Conservation (phyloP, 2,113 vertebrate genomes). For the Macrotis lagotis region DNA sequence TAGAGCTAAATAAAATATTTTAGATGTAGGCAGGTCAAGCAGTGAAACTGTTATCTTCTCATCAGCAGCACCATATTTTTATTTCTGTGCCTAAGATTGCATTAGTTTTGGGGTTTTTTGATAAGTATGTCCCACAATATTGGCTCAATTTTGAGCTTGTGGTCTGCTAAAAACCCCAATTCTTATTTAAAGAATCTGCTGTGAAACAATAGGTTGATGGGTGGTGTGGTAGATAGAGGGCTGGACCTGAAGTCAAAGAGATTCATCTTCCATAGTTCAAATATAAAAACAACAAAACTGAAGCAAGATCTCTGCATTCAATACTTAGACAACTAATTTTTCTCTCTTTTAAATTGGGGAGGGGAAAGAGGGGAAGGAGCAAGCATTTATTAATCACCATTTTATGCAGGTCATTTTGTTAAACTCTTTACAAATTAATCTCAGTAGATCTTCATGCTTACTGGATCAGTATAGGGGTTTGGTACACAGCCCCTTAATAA, state of each 20-base stretch:
- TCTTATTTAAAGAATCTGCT: neutral
- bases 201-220: neutral
- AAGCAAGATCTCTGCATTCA: neutral
- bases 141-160: neutral
- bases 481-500: neutral
- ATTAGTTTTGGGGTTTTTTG: neutral
- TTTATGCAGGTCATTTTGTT: neutral
- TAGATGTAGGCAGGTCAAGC: neutral
- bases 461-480: neutral
- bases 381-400: neutral
- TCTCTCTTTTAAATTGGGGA: neutral
- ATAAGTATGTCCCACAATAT: neutral
- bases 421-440: neutral
- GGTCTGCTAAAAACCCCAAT: neutral
- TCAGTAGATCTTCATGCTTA: neutral
- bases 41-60: neutral
- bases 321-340: neutral
- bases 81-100: neutral
- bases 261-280: neutral
- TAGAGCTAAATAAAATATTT: neutral
- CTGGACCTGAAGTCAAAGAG: neutral
- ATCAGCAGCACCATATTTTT: neutral
- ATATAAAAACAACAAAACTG: neutral
- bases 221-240: neutral
- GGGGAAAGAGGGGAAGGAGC: neutral